These are phyloP conservation scores for Chelmon rostratus DNA, from an alignment of 2,797 vertebrate genomes.

Conservation along the genomic window DNA sequence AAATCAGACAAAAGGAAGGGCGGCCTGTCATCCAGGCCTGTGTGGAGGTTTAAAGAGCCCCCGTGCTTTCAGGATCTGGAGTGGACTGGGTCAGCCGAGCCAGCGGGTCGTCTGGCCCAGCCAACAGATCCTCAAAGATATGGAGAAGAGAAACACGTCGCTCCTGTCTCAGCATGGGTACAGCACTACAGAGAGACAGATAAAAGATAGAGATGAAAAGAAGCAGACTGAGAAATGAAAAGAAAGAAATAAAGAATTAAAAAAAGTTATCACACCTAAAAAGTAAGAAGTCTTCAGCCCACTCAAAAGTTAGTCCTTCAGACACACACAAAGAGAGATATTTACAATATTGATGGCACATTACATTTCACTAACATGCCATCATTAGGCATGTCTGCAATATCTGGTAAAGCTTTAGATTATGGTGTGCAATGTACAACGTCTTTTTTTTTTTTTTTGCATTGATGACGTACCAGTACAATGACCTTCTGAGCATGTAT, in stretches of 20 bases:
- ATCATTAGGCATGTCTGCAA: too few species aligned
- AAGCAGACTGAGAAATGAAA: conserved; percentile 18
- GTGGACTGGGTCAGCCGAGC: conserved; percentile 28
- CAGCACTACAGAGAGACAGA: conserved; percentile 36
- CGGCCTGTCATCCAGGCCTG: conserved; percentile 54
- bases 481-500: too few species aligned
- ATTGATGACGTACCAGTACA: too few species aligned
- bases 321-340: conserved; percentile 16
- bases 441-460: too few species aligned
- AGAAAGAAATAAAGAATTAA: not conserved
- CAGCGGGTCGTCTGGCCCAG: conserved; percentile 8
- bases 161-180: conserved; percentile 51
- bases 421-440: too few species aligned
- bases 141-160: conserved; percentile 30
- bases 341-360: too few species aligned
- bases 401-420: too few species aligned
- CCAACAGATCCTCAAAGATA: conserved; percentile 62
- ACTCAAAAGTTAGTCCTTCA: conserved; percentile 20
- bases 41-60: conserved; percentile 48
- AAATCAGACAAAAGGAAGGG: conserved; percentile 59
- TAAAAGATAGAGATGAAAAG: conserved; percentile 53
- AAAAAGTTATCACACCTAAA: conserved; percentile 7
- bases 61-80: conserved; percentile 47
- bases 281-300: not conserved
- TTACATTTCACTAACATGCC: too few species aligned